phyloP scores from a whole-genome alignment of 1,140 invertebrate genomes.

The Lucilia sericata region DNA sequence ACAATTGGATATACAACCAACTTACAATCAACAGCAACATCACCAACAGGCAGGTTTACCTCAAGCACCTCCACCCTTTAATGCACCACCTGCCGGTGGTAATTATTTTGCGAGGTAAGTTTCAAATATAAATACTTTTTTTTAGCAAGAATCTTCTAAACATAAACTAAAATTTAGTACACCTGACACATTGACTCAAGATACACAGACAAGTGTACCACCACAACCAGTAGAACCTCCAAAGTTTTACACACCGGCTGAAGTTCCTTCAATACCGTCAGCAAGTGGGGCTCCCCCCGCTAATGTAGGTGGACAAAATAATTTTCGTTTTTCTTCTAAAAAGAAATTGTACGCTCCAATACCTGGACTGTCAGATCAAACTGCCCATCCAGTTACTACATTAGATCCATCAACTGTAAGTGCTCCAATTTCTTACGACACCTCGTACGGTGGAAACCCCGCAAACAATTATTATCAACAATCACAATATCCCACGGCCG shows the following conservation, averaged over 20 bases:
- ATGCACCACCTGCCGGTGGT: not conserved
- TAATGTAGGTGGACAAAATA: constrained; percentile 64
- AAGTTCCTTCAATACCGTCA: constrained; percentile 52
- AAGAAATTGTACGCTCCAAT: constrained; percentile 73
- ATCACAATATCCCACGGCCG: constrained; percentile 43
- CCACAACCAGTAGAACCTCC: constrained; percentile 54
- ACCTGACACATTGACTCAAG: not conserved
- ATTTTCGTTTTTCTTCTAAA: constrained; percentile 70
- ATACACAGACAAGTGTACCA: not conserved
- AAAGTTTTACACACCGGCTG: constrained; percentile 64
- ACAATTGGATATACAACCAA: constrained; percentile 61
- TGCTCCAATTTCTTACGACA: constrained; percentile 23
- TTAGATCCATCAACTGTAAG: constrained; percentile 5
- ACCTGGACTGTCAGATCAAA: constrained; percentile 68
- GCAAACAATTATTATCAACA: constrained; percentile 11
- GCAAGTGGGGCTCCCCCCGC: constrained; percentile 48
- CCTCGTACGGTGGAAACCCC: constrained; percentile 19
- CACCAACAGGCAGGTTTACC: constrained; percentile 38
- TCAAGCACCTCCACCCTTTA: constrained; percentile 38
- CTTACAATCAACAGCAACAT: constrained; percentile 58
- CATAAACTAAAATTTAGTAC: not conserved
- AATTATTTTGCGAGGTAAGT: constrained; percentile 34
- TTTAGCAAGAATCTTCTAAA: not conserved
- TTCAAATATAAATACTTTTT: not conserved
- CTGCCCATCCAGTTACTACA: not conserved